Percentiles rank a stretch among this genome's conserved stretches.
Conservation (phyloP, 2,888 invertebrate species). For the Agonopterix alstromeriana region DNA sequence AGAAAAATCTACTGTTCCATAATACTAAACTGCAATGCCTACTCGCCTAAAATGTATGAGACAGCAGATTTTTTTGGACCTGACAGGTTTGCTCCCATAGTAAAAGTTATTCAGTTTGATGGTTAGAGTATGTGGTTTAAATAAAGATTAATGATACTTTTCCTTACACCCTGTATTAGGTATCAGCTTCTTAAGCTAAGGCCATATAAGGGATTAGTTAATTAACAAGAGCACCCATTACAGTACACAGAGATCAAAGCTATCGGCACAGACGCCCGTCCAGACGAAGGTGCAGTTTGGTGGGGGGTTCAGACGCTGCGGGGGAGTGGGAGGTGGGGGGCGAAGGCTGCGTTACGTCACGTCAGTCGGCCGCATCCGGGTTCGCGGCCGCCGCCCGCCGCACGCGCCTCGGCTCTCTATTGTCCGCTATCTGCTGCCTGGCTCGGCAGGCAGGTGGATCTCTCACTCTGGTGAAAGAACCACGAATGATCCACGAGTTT, state of each 20-base stretch:
- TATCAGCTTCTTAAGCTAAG: not conserved
- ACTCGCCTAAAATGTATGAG: no score
- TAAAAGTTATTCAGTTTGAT: no score
- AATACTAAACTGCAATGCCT: no score
- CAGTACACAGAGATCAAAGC: slow-evolving; percentile 37
- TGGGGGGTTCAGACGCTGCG: slow-evolving; percentile 17
- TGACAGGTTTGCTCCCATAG: no score
- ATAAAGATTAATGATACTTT: no score
- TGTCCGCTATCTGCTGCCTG: slow-evolving; percentile 17
- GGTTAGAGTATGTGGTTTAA: no score
- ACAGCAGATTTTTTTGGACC: no score
- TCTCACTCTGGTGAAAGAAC: slow-evolving; percentile 9
- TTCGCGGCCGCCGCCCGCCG: slow-evolving; percentile 70
- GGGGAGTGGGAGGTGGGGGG: slow-evolving; percentile 22
- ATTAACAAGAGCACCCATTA: slow-evolving; percentile 10
- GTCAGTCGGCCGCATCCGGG: slow-evolving; percentile 60
- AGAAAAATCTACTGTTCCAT: no score
- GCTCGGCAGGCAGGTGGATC: slow-evolving; percentile 24
- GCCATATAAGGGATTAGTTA: slow-evolving; percentile 41
- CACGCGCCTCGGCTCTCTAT: slow-evolving; percentile 46
- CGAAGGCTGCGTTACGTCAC: slow-evolving; percentile 65
- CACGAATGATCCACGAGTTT: not conserved
- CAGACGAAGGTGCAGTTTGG: slow-evolving; percentile 49
- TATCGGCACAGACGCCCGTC: slow-evolving; percentile 54
- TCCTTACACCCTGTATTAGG: no score